phyloP scores from a whole-genome alignment of 2,797 vertebrate genomes.

The Bucorvus abyssinicus region DNA sequence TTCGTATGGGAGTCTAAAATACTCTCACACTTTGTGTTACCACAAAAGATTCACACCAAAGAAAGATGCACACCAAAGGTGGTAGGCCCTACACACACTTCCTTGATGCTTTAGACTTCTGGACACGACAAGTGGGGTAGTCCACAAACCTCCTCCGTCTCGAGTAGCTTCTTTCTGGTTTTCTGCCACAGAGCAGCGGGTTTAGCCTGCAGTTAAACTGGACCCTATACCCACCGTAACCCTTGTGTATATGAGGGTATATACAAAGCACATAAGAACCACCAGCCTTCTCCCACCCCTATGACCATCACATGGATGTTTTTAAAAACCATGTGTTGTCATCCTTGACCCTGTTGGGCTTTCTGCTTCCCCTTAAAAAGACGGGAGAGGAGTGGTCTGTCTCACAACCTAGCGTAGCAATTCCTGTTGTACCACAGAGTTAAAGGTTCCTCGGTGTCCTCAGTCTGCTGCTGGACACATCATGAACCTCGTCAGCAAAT shows the following conservation, averaged over 20 bases:
- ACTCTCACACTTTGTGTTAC: not conserved
- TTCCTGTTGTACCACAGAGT: not conserved
- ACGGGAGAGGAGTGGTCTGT: not conserved
- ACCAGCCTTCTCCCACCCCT: not conserved
- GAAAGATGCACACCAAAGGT: not conserved
- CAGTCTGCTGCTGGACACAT: not conserved
- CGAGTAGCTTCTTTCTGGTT: not conserved
- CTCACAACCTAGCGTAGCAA: rapidly evolving
- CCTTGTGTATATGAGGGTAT: too few relatives aligned
- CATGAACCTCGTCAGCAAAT: not conserved
- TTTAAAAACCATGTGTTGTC: not conserved
- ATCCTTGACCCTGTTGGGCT: not conserved
- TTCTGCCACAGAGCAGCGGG: not conserved
- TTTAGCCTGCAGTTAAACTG: not conserved
- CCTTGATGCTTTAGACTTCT: not conserved
- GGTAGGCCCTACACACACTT: not conserved
- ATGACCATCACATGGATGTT: not conserved
- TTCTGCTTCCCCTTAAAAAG: not conserved
- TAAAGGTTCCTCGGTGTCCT: not conserved
- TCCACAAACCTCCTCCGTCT: not conserved
- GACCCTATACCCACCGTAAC: not conserved
- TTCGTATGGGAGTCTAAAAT: not conserved
- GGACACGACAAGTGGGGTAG: rapidly evolving
- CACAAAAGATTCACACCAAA: not conserved
- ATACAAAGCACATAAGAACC: not conserved